Evolutionary conservation across 2,113 vertebrate genomes (phyloP).

Genomic region (Furnarius figulus): DNA sequence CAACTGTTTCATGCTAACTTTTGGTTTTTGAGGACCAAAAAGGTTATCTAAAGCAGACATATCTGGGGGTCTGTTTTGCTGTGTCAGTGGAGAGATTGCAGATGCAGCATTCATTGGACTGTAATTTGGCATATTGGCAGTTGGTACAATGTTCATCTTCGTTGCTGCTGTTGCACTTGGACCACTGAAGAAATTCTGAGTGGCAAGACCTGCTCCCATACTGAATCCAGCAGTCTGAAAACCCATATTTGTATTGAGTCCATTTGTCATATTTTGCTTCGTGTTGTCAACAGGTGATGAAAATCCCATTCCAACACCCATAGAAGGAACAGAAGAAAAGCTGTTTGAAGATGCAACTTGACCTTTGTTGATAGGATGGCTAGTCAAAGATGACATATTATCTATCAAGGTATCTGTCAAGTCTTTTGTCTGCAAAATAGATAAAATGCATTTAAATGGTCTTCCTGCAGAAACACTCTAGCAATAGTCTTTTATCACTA

Average conservation of each 20-base stretch:
- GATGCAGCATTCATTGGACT: conserved; percentile 70
- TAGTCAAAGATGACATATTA: conserved; percentile 87
- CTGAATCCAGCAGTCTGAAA: conserved; percentile 84
- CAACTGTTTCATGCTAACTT: conserved; percentile 94
- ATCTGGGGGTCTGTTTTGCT: conserved; percentile 80
- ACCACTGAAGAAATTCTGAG: conserved; percentile 82
- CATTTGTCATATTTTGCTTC: conserved; percentile 81
- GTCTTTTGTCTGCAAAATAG: conserved; percentile 88
- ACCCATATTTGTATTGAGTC: conserved; percentile 82
- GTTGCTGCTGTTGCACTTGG: conserved; percentile 48
- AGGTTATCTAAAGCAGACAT: conserved; percentile 92
- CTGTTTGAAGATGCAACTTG: conserved; percentile 76
- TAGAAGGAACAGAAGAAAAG: conserved; percentile 77
- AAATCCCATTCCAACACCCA: conserved; percentile 77
- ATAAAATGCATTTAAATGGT: background rate
- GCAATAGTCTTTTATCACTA: background rate
- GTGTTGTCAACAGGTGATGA: conserved; percentile 73
- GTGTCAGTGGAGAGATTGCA: conserved; percentile 64
- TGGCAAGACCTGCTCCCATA: conserved; percentile 76
- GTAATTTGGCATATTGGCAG: conserved; percentile 86
- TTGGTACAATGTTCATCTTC: conserved; percentile 75
- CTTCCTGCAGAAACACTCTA: background rate
- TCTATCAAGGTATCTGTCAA: conserved; percentile 92
- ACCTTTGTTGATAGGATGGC: conserved; percentile 77
- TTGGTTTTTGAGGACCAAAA: conserved; percentile 90